phyloP scores from a whole-genome alignment of 2,888 invertebrate genomes.

The Drosophila parthenogenetica region DNA sequence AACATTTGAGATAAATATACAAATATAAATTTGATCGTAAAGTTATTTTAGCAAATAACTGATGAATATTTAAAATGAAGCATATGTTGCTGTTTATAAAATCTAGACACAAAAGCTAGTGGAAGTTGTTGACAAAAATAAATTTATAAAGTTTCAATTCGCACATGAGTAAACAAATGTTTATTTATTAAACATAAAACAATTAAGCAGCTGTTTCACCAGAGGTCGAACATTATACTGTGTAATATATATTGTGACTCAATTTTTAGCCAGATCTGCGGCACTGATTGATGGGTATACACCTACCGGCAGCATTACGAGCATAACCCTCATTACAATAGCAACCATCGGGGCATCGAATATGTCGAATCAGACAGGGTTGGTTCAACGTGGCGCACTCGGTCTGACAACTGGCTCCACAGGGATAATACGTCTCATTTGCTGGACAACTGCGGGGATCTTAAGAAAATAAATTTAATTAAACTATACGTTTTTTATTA shows the following conservation, averaged over 20 bases:
- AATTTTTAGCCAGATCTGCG: neutral
- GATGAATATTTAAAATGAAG: too few relatives aligned
- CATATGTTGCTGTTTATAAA: too few relatives aligned
- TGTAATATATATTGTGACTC: neutral
- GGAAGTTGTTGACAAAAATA: too few relatives aligned
- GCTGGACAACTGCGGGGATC: slow-evolving; percentile 64
- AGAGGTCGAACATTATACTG: too few relatives aligned
- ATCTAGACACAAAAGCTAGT: too few relatives aligned
- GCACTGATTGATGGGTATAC: slow-evolving; percentile 65
- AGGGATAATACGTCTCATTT: slow-evolving; percentile 71
- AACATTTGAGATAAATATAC: too few relatives aligned
- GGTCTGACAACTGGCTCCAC: slow-evolving; percentile 81
- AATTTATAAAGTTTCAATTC: too few relatives aligned
- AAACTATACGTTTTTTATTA: neutral
- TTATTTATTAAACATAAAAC: too few relatives aligned
- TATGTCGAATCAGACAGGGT: slow-evolving; percentile 70
- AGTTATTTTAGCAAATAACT: too few relatives aligned
- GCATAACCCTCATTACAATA: slow-evolving; percentile 82
- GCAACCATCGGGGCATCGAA: slow-evolving; percentile 82
- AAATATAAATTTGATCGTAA: too few relatives aligned
- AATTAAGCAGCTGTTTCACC: too few relatives aligned
- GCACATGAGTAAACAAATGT: too few relatives aligned
- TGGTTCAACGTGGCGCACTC: slow-evolving; percentile 78
- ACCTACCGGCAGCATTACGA: slow-evolving; percentile 64
- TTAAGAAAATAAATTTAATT: slow-evolving; percentile 9